phyloP scores from a whole-genome alignment of 1,140 invertebrate species.

The Drosophila ananassae region DNA sequence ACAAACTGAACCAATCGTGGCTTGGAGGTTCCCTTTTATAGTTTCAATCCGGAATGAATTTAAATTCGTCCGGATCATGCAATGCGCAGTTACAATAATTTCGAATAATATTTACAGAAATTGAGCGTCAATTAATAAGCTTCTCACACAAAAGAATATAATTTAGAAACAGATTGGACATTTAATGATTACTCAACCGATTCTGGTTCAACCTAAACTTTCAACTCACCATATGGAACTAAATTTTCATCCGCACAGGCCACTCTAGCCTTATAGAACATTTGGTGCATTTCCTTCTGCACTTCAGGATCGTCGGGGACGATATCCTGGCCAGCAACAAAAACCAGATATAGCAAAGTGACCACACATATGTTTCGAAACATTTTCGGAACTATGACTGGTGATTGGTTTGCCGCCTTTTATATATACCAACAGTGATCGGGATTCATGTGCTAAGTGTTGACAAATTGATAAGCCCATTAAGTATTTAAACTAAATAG shows the following conservation, averaged over 20 bases:
- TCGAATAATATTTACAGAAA: constrained; percentile 32
- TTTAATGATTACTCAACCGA: constrained; percentile 6
- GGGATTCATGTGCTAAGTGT: constrained; percentile 12
- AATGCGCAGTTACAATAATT: constrained; percentile 38
- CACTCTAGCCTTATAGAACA: constrained; percentile 37
- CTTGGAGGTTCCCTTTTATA: constrained; percentile 10
- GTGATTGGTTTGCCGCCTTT: not conserved
- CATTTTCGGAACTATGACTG: constrained; percentile 26
- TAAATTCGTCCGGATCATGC: constrained; percentile 36
- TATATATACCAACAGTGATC: constrained; percentile 37
- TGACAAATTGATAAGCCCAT: constrained; percentile 28
- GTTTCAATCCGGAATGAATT: constrained; percentile 1
- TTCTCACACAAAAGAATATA: constrained; percentile 32
- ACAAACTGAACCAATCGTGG: constrained; percentile 3
- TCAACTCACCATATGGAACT: constrained; percentile 56
- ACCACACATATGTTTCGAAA: constrained; percentile 16
- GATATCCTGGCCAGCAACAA: constrained; percentile 34
- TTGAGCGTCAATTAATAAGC: constrained; percentile 39
- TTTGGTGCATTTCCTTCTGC: constrained; percentile 41
- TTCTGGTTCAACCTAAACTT: not conserved
- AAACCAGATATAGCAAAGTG: not conserved
- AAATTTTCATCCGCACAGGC: constrained; percentile 57
- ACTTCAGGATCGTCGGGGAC: constrained; percentile 50
- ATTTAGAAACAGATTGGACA: constrained; percentile 9
- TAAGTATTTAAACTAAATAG: constrained; percentile 73